A percentile compares a stretch with the other conserved stretches of the same genome.
Evolutionary conservation across 2,888 invertebrate genomes (phyloP).

Genomic region (Ophioninae sp.): DNA sequence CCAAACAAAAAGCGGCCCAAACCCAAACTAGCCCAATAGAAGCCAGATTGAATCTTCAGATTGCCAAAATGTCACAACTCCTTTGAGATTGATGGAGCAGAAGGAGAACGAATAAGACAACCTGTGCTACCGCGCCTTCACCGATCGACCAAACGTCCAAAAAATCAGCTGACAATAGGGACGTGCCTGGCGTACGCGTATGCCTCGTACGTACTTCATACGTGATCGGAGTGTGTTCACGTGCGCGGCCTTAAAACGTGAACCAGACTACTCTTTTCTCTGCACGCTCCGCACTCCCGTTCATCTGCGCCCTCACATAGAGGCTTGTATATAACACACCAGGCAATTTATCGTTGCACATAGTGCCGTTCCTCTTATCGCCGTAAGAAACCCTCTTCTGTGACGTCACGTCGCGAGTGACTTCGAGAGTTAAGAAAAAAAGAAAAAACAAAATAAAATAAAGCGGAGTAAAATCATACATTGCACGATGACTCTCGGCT

Average conservation of each 20-base stretch:
- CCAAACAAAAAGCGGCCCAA: neutral
- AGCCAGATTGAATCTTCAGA: neutral
- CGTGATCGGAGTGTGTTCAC: slow-evolving; percentile 39
- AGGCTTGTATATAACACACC: neutral
- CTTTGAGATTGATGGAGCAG: neutral
- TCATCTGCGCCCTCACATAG: slow-evolving; percentile 11
- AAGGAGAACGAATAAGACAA: neutral
- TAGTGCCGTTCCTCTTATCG: slow-evolving; percentile 6
- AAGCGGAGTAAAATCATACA: slow-evolving; percentile 23
- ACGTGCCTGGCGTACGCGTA: slow-evolving; percentile 8
- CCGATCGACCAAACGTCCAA: slow-evolving; percentile 40
- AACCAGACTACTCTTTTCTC: slow-evolving; percentile 20
- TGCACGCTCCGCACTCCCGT: neutral
- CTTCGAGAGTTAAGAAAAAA: slow-evolving; percentile 6
- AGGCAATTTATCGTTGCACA: slow-evolving; percentile 26
- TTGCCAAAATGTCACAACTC: neutral
- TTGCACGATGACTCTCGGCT: slow-evolving; percentile 38
- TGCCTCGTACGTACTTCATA: slow-evolving; percentile 26
- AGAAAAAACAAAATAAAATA: slow-evolving; percentile 6
- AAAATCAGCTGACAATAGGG: slow-evolving; percentile 42
- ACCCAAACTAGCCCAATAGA: neutral
- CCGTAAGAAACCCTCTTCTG: slow-evolving; percentile 44
- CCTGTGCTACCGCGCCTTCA: slow-evolving; percentile 8
- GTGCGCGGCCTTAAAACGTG: slow-evolving; percentile 53
- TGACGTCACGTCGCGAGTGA: slow-evolving; percentile 50